Evolutionary conservation across 1,140 invertebrate genomes (phyloP).

Genomic region (Leptopilina clavipes): DNA sequence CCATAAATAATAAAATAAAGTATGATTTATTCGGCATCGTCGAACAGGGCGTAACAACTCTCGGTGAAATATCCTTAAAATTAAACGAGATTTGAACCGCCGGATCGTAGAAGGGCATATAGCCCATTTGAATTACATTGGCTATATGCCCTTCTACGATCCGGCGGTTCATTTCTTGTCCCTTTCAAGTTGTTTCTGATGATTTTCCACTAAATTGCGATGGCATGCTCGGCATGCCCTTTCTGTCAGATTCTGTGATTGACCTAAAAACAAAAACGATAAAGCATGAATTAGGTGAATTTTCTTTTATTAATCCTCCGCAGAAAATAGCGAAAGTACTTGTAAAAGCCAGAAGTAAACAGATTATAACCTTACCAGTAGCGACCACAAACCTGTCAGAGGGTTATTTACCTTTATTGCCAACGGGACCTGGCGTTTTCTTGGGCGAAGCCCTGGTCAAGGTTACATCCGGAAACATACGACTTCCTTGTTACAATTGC

Average conservation of each 20-base stretch:
- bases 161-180: not conserved
- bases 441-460: not conserved
- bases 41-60: too few relatives aligned
- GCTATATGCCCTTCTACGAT: too few relatives aligned
- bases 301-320: not conserved
- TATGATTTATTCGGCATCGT: too few relatives aligned
- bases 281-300: not conserved
- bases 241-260: constrained; percentile 7
- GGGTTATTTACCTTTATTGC: constrained; percentile 11
- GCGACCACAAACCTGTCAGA: not conserved
- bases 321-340: not conserved
- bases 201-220: constrained; percentile 9
- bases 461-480: not conserved
- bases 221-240: constrained; percentile 31
- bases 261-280: constrained; percentile 17
- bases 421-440: not conserved
- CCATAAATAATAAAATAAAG: too few relatives aligned
- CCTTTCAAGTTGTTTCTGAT: not conserved
- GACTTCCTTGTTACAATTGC: not conserved
- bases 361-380: not conserved
- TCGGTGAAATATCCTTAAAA: too few relatives aligned
- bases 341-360: not conserved
- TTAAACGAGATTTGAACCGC: too few relatives aligned
- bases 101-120: too few relatives aligned
- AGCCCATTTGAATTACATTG: too few relatives aligned